Conservation (phyloP, 2,113 vertebrate species). For the Gasterosteus aculeatus region DNA sequence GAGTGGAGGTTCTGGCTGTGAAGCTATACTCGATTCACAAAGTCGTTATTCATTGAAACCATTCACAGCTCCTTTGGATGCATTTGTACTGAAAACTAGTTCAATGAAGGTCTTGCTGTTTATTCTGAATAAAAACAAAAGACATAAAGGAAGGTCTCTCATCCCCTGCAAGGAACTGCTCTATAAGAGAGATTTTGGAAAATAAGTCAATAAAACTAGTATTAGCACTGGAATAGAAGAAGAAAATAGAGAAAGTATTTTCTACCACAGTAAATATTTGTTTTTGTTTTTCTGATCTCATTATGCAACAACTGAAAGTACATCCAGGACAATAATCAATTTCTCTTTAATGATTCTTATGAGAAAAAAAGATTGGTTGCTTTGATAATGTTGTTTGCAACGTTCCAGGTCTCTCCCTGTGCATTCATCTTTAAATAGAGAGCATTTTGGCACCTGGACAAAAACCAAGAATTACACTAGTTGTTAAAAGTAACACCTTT, state of each 20-base stretch:
- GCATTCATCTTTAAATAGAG: constrained; percentile 29
- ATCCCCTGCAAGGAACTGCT: constrained; percentile 8
- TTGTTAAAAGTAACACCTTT: constrained; percentile 5
- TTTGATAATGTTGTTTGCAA: constrained; percentile 42
- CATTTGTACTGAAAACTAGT: constrained; percentile 4
- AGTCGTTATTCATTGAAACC: constrained; percentile 16
- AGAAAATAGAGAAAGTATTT: constrained; percentile 29
- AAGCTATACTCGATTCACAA: not conserved
- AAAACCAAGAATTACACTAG: not conserved
- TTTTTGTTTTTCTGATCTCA: constrained; percentile 38
- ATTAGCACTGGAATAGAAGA: constrained; percentile 12
- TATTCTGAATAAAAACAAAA: constrained; percentile 14
- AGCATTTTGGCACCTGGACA: constrained; percentile 2
- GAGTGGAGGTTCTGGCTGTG: constrained; percentile 1
- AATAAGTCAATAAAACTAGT: not conserved
- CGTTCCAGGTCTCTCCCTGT: constrained; percentile 9
- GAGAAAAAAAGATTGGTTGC: constrained; percentile 18
- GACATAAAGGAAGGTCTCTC: not conserved
- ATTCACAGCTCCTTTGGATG: not conserved
- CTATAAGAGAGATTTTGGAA: constrained; percentile 5
- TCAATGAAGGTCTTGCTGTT: not conserved
- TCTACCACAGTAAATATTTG: constrained; percentile 11
- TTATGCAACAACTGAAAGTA: constrained; percentile 42
- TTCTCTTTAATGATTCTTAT: constrained; percentile 33
- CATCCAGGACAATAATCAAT: constrained; percentile 18